Evolutionary conservation across 2,797 vertebrate species (phyloP).

Genomic region (Hephaestus fuliginosus): DNA sequence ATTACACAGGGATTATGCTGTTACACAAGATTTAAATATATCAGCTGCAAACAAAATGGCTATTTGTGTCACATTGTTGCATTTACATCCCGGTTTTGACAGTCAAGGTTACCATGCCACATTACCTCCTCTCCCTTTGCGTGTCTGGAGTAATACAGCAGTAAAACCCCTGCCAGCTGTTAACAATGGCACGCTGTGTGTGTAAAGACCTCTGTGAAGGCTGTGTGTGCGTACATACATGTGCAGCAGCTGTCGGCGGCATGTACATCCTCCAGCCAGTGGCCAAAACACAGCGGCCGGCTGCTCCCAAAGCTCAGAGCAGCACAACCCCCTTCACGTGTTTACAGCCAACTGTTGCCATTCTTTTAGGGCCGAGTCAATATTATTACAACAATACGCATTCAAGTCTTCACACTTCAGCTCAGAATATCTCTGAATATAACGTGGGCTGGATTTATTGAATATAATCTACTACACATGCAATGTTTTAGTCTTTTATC

Average conservation of each 20-base stretch:
- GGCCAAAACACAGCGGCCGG: conserved; percentile 45
- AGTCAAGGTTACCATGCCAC: conserved; percentile 61
- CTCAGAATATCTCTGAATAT: conserved; percentile 27
- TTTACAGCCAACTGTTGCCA: conserved; percentile 47
- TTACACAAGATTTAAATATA: conserved; percentile 40
- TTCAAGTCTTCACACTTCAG: conserved; percentile 5
- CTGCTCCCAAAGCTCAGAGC: conserved; percentile 58
- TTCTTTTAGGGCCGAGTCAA: conserved; percentile 12
- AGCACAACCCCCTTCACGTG: conserved; percentile 35
- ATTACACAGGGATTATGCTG: conserved; percentile 31
- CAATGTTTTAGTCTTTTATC: neutral
- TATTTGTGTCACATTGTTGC: conserved; percentile 66
- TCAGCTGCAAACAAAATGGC: conserved; percentile 38
- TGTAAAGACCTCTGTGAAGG: conserved; percentile 48
- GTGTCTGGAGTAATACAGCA: conserved; percentile 70
- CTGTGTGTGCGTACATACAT: conserved; percentile 47
- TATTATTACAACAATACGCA: conserved; percentile 26
- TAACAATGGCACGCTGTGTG: conserved; percentile 81
- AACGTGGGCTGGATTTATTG: neutral
- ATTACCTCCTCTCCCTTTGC: conserved; percentile 65
- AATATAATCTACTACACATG: neutral
- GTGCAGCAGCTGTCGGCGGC: conserved; percentile 71
- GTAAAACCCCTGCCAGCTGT: conserved; percentile 80
- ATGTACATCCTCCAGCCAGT: conserved; percentile 46
- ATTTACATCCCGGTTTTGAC: conserved; percentile 63